Percentiles rank a stretch among this genome's conserved stretches.
phyloP scores from a whole-genome alignment of 2,888 invertebrate genomes.

The Drosophila antonietae region DNA sequence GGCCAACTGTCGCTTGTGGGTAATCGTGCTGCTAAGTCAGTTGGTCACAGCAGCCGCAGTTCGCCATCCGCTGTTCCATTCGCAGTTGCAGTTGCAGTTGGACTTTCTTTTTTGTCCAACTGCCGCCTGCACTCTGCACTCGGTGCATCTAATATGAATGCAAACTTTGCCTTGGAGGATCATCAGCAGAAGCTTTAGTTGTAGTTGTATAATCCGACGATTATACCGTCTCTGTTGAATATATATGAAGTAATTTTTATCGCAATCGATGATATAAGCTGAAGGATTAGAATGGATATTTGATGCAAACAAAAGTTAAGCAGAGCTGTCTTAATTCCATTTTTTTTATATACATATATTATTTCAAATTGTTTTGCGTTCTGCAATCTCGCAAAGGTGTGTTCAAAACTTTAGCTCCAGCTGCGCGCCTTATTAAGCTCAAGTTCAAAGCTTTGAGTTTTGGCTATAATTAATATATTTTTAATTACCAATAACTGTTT shows the following conservation, averaged over 20 bases:
- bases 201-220: slow-evolving; percentile 59
- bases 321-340: neutral
- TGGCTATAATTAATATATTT: neutral
- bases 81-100: slow-evolving; percentile 20
- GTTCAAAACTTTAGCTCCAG: neutral
- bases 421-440: neutral
- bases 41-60: slow-evolving; percentile 38
- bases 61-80: neutral
- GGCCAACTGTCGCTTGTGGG: slow-evolving; percentile 55
- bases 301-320: neutral
- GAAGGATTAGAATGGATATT: neutral
- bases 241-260: slow-evolving; percentile 10
- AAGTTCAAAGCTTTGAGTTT: neutral
- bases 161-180: slow-evolving; percentile 31
- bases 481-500: neutral
- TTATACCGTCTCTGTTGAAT: slow-evolving; percentile 21
- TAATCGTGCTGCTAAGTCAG: slow-evolving; percentile 67
- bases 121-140: neutral
- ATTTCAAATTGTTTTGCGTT: neutral
- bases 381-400: neutral
- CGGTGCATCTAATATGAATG: slow-evolving; percentile 23
- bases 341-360: neutral
- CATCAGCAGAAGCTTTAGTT: slow-evolving; percentile 31
- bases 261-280: neutral
- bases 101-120: slow-evolving; percentile 56